Percentiles rank a stretch among this genome's conserved stretches.
Evolutionary conservation across 1,140 invertebrate genomes (phyloP).

Genomic region (Drosophila kurseongensis): DNA sequence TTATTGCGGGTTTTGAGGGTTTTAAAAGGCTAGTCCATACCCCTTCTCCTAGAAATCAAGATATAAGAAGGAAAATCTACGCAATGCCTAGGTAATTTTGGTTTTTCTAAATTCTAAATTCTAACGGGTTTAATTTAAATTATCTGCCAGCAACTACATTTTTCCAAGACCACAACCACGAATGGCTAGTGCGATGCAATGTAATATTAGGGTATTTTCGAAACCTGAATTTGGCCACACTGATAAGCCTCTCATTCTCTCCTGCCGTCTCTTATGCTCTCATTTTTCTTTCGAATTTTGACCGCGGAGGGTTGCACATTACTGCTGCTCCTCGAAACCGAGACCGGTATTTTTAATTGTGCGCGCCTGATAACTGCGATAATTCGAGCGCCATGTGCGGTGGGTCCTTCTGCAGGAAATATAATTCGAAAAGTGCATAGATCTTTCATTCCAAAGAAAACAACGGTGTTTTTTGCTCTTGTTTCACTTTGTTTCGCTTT

Average conservation of each 20-base stretch:
- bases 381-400: slow-evolving; percentile 6
- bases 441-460: neutral
- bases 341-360: neutral
- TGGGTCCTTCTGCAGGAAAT: neutral
- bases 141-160: no score
- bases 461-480: neutral
- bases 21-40: no score
- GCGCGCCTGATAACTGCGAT: slow-evolving; percentile 7
- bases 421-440: neutral
- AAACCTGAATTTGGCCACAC: neutral
- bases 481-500: neutral
- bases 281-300: neutral
- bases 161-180: no score
- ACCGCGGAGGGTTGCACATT: neutral
- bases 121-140: no score
- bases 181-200: no score
- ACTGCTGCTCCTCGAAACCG: neutral
- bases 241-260: no score
- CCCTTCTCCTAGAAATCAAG: no score
- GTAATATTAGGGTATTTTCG: no score
- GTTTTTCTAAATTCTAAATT: no score
- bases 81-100: no score
- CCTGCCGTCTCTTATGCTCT: neutral
- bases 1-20: no score
- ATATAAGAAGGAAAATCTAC: no score